Base-by-base conservation (phyloP, 1,140 invertebrate species). In the Ceratina calcarata region DNA sequence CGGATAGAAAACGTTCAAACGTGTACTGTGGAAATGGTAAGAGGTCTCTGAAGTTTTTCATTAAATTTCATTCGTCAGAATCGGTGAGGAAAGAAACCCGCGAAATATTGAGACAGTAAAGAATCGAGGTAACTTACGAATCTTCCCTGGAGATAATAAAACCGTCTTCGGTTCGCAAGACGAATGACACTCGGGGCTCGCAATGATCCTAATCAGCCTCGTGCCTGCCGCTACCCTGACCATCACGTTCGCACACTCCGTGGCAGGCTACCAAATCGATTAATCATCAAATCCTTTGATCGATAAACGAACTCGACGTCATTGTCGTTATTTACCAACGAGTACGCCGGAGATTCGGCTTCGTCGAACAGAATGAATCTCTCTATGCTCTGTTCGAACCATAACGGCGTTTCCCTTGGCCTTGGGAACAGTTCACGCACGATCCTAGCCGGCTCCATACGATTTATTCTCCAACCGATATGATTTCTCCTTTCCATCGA, bases 191-290 rank as follows among this genome's bases (percentile, higher is more conserved):
- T 96, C 95, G 78, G 94, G 92, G 49, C 95, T 95, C 20, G 96
- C 96, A 84, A 94, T 91, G 68, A 97, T 90, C 77, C 94, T 91
- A 82, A 97, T 93, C 49, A 94, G 92, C 85, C 96, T 93, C 81
- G 94, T 92, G 13, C 96, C 96, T 90, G 91, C 94, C 55, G 94
- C 94, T 88, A 95, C 95, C 81, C 95, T 94, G 32, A 97, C 62
- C 90, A 96, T 95, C 45, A 97, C 94, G 91, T 95, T 96, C 67
- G 95, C 95, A 87, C 96, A 97, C 91, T 97, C 96, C 27, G 96
- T 95, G 88, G 95, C 94, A 49, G 96, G 96, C 94, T 95, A 49
- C 77, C 20, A 32, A 81, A 75, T 68, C 58, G 18, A 37, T 72
- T 82, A 64, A 77, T n/a, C n/a, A n/a, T n/a, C n/a, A n/a, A n/a